Percentiles rank a stretch among this genome's conserved stretches.
These are phyloP conservation scores for Anseranas semipalmata DNA, from an alignment of 2,113 vertebrate genomes.

Conservation along the genomic window DNA sequence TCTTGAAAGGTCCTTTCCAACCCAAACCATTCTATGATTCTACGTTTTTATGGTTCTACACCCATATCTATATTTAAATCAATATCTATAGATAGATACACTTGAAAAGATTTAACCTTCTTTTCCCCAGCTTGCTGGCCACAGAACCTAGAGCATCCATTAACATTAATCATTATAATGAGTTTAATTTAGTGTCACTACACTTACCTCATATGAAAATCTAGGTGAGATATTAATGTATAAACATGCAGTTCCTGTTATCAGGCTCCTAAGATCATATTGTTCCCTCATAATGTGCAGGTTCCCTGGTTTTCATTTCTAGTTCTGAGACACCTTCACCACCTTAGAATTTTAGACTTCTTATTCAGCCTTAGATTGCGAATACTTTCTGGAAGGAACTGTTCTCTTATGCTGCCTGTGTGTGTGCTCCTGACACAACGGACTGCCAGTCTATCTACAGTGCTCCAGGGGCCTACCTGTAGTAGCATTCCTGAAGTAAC, in stretches of 20 bases:
- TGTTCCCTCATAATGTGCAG: accelerated
- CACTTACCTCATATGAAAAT: neutral
- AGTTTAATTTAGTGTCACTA: neutral
- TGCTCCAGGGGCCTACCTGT: neutral
- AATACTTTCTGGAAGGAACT: neutral
- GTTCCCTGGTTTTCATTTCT: neutral
- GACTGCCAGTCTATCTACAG: neutral
- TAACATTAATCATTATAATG: neutral
- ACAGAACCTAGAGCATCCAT: neutral
- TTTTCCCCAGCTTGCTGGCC: neutral
- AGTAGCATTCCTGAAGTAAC: neutral
- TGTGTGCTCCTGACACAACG: neutral
- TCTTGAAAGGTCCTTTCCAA: too few relatives aligned
- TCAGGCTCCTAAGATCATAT: neutral
- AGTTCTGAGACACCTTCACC: neutral
- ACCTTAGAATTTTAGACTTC: neutral
- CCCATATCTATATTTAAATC: neutral
- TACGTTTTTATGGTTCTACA: neutral
- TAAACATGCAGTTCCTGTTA: accelerated
- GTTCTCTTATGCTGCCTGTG: neutral
- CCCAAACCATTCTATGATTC: too few relatives aligned
- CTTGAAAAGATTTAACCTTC: neutral
- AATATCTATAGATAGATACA: neutral
- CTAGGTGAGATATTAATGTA: neutral
- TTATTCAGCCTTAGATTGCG: neutral